Evolutionary conservation across 1,140 invertebrate genomes (phyloP), one percentile per base, ranked within the genome.

Genomic region (Anoplolepis gracilipes): DNA sequence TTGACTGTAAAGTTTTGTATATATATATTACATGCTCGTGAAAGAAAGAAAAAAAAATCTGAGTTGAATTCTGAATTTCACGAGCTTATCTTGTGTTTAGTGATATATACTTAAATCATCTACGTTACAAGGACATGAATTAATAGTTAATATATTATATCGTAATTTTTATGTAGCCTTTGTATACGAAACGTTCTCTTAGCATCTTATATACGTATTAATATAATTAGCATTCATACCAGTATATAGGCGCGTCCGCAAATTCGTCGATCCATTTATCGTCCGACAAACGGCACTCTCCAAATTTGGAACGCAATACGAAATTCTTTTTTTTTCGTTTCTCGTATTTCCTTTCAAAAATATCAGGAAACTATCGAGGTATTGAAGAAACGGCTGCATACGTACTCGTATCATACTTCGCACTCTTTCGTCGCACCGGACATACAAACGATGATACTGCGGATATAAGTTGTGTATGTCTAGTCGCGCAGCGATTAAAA

Each of bases 141-240:
- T 91, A 92, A 91, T 91, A 88, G 82, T 90, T 85, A 49, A 49
- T 67, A 86, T 89, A 90, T 90, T 92, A 87, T 90, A 86, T 85
- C 84, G 84, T 91, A 90, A 91, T 87, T 88, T 87, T 33, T 57
- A 72, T 4, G 46, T 88, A 91, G 79, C 84, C 90, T 85, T 79
- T 90, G 57, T 33, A 92, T 87, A 92, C 49, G 84, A 86, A 91
- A 91, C 86, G 87, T 87, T 75, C 84, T 64, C 76, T 85, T 86
- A 87, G 73, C 81, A 85, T 88, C 85, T 90, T 84, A 86, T 87
- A 87, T 92, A 91, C 86, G 89, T 87, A 91, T 75, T 85, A 39
- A 86, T 86, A 86, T 86, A 42, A 57, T 87, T 76, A 77, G 87
- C 92, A 92, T 91, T 91, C 91, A 88, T 61, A 88, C 90, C 79